Base-by-base conservation (phyloP, 2,888 invertebrate species). In the Beris morrisii region DNA sequence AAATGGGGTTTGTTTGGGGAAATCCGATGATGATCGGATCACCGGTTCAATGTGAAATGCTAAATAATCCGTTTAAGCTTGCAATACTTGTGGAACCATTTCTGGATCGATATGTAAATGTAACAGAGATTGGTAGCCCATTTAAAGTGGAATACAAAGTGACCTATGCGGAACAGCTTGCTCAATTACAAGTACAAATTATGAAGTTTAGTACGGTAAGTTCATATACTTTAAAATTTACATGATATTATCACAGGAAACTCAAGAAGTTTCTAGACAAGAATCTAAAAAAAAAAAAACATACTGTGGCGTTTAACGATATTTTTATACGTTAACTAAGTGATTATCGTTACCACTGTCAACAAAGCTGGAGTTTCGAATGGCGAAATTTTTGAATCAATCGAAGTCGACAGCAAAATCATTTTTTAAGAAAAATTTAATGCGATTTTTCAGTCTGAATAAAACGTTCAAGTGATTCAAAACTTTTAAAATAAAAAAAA, bases 91-190 rank as follows among this genome's bases (percentile, higher is more conserved):
- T 6, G 13, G 48, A 48, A 6, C 15, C 48, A 11, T 15, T 11
- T 4, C 7, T 12, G 11, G n/a, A n/a, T 15, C 48, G 15, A 13
- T 48, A 13, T 5, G 15, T 15, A 11, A 48, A 22, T 31, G 15
- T 54, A 11, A 54, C 54, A 31, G 54, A 30, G 4, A 31, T 54
- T 11, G 32, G 30, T 13, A 30, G 3, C 12, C 54, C 54, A 54
- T 54, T 54, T 54, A 15, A 15, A 11, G 54, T 54, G 5, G 6
- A 28, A 54, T 54, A 54, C 12, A 54, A 31, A 54, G 54, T 30
- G 30, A 31, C 30, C 12, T 31, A 15, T 31, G 54, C 22, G 1
- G n/a, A 31, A 54, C 54, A 54, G 15, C 12, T 28, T 31, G 15
- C 54, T 22, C 15, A 54, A 54, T 11, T 54, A 4, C 54, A 54